Evolutionary conservation across 2,113 vertebrate genomes (phyloP), one percentile per base, ranked within the genome.

Genomic region (Hippolais icterina): DNA sequence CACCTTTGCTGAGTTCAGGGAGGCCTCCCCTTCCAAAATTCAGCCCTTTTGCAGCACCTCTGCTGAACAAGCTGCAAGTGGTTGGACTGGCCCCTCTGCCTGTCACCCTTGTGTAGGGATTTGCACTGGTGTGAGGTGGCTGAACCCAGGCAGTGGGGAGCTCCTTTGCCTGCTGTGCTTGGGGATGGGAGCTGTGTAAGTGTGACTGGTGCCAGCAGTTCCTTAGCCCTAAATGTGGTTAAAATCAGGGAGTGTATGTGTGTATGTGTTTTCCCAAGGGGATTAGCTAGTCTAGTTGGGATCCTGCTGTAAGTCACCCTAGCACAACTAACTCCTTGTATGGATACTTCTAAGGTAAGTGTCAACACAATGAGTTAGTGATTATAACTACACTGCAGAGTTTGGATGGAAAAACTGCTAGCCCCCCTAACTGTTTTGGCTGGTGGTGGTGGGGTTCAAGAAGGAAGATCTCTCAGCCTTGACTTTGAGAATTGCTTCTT

Each of bases 341-440:
- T 93, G 94, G 96, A 25, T 89, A 75, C 89, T 91, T 83, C 37
- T 39, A 94, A 95, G 94, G 95, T 96, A 92, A 89, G 91, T 84
- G 65, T 91, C 93, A 87, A 65, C 69, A 79, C 81, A 64, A 28
- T 5, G 83, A 77, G 90, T 94, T 95, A 64, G 69, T 76, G 83
- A 89, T 92, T 64, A 25, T 56, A 88, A 57, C 71, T 77, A 42
- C 5, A 19, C 60, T 52, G 74, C 57, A 57, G 78, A 76, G 53
- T 81, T 89, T 29, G 5, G 27, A 70, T 93, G 61, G 71, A 63
- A 83, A 82, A 90, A 29, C 50, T 53, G 59, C 71, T 60, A 83
- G 39, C 24, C 70, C 59, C 75, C 12, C 12, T 2, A 4, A 47
- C 33, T n/a, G 47, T 71, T 63, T 64, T 83, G 63, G 19, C 71